phyloP scores from a whole-genome alignment of 92 coral and sea anemone species.

The Phenganax marumi region DNA sequence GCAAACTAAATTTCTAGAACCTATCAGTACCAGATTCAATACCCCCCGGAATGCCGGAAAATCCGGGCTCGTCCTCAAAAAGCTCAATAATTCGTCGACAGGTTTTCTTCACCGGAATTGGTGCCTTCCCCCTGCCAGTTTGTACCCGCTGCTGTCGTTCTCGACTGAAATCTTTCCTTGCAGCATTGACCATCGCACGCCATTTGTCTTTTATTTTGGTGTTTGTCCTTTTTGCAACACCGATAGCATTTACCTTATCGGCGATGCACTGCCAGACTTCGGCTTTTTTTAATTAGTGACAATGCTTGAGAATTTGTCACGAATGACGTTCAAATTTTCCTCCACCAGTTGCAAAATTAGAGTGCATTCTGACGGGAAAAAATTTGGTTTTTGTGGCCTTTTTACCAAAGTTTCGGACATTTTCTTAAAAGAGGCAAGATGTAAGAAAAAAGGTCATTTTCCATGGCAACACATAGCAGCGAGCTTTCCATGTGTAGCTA shows the following conservation, averaged over 20 bases:
- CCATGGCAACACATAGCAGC: conserved; percentile 26
- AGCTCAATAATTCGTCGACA: conserved; percentile 41
- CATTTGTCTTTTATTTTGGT: conserved; percentile 29
- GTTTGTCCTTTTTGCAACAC: conserved; percentile 15
- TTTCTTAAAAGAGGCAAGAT: neutral
- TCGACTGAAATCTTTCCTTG: conserved; percentile 21
- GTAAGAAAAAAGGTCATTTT: conserved; percentile 7
- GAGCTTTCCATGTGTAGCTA: neutral
- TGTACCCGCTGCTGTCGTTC: neutral
- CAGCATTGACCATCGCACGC: neutral
- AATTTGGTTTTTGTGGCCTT: conserved; percentile 10
- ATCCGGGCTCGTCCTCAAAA: conserved; percentile 56
- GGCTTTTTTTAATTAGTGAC: conserved; percentile 6
- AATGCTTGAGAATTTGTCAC: conserved; percentile 6
- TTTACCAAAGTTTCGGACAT: neutral
- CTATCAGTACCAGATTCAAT: conserved; percentile 52
- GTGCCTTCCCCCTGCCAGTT: conserved; percentile 50
- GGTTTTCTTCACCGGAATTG: conserved; percentile 22
- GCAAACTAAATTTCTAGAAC: conserved; percentile 48
- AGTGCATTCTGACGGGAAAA: conserved; percentile 1
- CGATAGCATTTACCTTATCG: conserved; percentile 21
- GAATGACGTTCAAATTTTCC: conserved; percentile 8
- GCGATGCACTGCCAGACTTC: conserved; percentile 10
- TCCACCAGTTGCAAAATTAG: neutral
- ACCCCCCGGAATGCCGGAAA: conserved; percentile 55